phyloP scores from a whole-genome alignment of 2,113 vertebrate genomes.

The Erythrolamprus reginae region DNA sequence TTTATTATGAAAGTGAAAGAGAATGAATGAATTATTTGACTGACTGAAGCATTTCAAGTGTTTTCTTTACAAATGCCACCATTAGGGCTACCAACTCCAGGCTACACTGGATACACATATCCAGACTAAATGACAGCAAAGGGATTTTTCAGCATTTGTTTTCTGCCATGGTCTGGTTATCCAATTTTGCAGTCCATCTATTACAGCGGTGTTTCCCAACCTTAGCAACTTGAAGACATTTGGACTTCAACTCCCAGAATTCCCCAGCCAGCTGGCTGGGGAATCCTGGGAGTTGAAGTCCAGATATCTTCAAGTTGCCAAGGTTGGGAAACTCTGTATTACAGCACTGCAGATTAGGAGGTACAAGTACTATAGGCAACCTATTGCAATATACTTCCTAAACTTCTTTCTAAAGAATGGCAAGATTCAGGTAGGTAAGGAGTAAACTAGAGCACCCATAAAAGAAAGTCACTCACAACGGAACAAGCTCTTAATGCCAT shows the following conservation, averaged over 20 bases:
- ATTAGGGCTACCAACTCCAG: neutral
- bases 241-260: too few species aligned
- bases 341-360: neutral
- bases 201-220: too few species aligned
- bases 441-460: neutral
- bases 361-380: constrained; percentile 12
- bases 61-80: neutral
- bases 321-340: too few species aligned
- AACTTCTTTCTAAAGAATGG: neutral
- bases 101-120: neutral
- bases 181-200: neutral
- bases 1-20: constrained; percentile 52
- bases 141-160: neutral
- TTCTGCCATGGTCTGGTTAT: neutral
- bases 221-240: too few species aligned
- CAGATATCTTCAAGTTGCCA: too few species aligned
- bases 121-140: neutral
- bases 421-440: neutral
- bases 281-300: too few species aligned
- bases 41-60: constrained; percentile 1
- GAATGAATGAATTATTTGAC: constrained; percentile 30
- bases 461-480: neutral
- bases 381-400: constrained; percentile 2
- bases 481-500: neutral
- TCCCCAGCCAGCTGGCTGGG: too few species aligned